A percentile compares a stretch with the other conserved stretches of the same genome.
phyloP scores from a whole-genome alignment of 2,113 vertebrate species.

The Murina feae region DNA sequence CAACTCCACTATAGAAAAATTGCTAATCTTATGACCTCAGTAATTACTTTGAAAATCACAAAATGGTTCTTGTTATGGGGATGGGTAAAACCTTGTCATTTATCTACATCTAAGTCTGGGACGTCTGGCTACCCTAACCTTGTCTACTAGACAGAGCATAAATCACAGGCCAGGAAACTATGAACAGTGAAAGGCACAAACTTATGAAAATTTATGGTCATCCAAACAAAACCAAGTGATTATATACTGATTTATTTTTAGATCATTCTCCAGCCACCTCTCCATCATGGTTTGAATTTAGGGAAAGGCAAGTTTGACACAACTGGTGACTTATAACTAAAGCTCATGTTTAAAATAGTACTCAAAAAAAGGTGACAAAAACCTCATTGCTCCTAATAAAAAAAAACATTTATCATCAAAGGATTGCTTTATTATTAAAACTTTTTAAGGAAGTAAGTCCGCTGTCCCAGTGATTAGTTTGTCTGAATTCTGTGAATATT shows the following conservation, averaged over 20 bases:
- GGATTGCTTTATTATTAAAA: not conserved
- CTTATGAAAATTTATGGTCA: not conserved
- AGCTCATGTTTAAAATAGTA: not conserved
- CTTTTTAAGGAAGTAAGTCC: not conserved
- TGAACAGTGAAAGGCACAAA: not conserved
- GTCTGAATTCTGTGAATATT: not conserved
- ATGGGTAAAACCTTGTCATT: not conserved
- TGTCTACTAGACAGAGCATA: not conserved
- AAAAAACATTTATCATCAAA: not conserved
- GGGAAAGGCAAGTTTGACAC: not conserved
- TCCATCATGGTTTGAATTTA: not conserved
- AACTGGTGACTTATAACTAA: not conserved
- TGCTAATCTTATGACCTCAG: not conserved
- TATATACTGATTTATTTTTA: slow-evolving; percentile 10
- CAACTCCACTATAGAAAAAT: not conserved
- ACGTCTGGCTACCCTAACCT: slow-evolving; percentile 17
- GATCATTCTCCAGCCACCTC: not conserved
- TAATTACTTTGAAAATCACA: not conserved
- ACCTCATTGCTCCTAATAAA: not conserved
- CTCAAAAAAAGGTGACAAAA: not conserved
- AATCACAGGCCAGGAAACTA: slow-evolving; percentile 9
- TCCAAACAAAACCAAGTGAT: not conserved
- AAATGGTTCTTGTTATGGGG: not conserved
- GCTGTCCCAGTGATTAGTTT: not conserved
- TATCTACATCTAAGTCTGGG: not conserved